phyloP scores from a whole-genome alignment of 2,113 vertebrate species.

The Vulpes lagopus region DNA sequence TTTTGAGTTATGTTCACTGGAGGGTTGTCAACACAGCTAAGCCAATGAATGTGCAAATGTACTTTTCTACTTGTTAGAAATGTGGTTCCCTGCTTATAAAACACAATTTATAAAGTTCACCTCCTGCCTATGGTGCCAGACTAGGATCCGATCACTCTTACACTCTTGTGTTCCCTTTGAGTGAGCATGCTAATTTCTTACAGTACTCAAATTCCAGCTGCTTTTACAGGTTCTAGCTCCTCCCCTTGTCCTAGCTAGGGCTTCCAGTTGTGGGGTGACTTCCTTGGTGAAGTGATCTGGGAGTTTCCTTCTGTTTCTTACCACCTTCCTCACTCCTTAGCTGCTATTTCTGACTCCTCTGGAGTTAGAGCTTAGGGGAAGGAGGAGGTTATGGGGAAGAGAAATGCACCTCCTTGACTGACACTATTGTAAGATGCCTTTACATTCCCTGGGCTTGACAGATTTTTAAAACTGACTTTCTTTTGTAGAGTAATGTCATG shows the following conservation, averaged over 20 bases:
- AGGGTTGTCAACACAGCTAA: not conserved
- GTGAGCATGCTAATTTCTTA: not conserved
- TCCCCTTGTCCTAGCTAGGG: not conserved
- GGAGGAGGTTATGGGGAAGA: not conserved
- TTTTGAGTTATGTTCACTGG: not conserved
- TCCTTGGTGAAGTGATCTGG: not conserved
- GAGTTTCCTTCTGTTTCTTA: not conserved
- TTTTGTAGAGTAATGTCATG: not conserved
- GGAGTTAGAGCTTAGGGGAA: not conserved
- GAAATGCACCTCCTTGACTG: slow-evolving; percentile 24
- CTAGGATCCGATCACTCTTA: not conserved
- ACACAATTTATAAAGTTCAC: slow-evolving; percentile 9
- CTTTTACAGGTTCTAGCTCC: not conserved
- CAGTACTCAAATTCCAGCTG: not conserved
- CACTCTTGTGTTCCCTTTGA: not conserved
- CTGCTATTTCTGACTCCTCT: not conserved
- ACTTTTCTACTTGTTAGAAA: slow-evolving; percentile 4
- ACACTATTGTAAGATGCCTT: not conserved
- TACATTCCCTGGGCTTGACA: not conserved
- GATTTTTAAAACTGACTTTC: slow-evolving; percentile 21
- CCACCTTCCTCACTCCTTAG: not conserved
- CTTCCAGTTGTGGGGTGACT: not conserved
- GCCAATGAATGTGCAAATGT: not conserved
- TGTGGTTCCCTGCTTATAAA: not conserved
- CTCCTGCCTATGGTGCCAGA: not conserved